Conservation (phyloP, 2,797 vertebrate species). For the Hemibagrus guttatus region DNA sequence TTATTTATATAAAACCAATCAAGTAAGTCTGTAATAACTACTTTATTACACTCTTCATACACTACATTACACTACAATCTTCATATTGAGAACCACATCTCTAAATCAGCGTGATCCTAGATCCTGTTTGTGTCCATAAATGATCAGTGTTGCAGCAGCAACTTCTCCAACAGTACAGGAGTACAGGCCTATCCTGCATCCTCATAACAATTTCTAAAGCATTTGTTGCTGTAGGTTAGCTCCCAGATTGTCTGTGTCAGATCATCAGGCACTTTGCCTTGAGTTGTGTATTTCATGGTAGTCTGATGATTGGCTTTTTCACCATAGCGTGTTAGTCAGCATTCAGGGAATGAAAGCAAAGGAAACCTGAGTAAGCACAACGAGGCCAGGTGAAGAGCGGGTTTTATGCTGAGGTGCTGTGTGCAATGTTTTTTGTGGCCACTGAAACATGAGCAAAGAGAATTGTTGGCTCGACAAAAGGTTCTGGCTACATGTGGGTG, state of each 20-base stretch:
- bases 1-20: not conserved
- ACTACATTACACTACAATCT: no score
- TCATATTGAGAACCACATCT: not conserved
- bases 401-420: slow-evolving; percentile 6
- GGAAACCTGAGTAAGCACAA: slow-evolving; percentile 26
- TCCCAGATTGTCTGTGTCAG: not conserved
- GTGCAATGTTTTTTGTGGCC: slow-evolving; percentile 16
- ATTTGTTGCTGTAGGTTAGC: not conserved
- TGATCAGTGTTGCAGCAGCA: not conserved
- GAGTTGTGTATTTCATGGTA: not conserved
- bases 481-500: slow-evolving; percentile 15
- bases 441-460: slow-evolving; percentile 42
- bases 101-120: not conserved
- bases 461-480: slow-evolving; percentile 34
- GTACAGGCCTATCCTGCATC: not conserved
- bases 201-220: not conserved
- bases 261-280: not conserved
- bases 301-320: not conserved
- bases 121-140: not conserved
- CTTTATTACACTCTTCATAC: not conserved
- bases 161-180: not conserved
- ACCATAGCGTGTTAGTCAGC: not conserved
- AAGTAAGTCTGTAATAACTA: not conserved
- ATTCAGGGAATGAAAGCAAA: slow-evolving; percentile 6
- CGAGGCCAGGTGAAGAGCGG: slow-evolving; percentile 14